A percentile compares a stretch with the other conserved stretches of the same genome.
Evolutionary conservation across 2,113 vertebrate species (phyloP).

Genomic region (Mungos mungo): DNA sequence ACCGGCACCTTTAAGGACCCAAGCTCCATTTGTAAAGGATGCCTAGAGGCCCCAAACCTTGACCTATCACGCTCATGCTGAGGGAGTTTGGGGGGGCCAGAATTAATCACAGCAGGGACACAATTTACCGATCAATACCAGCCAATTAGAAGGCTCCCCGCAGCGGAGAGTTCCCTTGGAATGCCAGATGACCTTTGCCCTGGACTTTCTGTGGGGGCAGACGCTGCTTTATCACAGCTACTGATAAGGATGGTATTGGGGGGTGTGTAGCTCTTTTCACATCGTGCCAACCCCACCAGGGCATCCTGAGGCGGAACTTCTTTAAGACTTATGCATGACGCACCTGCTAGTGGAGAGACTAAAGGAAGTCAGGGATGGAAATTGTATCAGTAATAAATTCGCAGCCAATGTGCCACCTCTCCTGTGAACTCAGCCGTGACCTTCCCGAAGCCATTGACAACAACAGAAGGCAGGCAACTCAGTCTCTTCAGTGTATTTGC

Average conservation of each 20-base stretch:
- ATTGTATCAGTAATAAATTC: conserved; percentile 46
- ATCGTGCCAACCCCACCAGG: not conserved
- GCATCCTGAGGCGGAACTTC: not conserved
- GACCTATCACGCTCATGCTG: conserved; percentile 75
- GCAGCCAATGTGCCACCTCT: not conserved
- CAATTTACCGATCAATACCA: conserved; percentile 82
- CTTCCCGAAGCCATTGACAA: conserved; percentile 14
- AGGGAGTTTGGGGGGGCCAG: conserved; percentile 56
- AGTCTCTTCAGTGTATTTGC: not conserved
- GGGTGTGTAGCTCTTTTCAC: not conserved
- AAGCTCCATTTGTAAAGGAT: conserved; percentile 74
- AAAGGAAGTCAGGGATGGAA: conserved; percentile 53
- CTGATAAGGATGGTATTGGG: conserved; percentile 50
- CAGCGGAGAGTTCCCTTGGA: conserved; percentile 67
- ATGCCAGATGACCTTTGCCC: conserved; percentile 76
- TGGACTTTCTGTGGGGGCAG: conserved; percentile 65
- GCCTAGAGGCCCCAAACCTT: conserved; percentile 74
- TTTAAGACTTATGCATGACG: conserved; percentile 33
- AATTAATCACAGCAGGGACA: conserved; percentile 84
- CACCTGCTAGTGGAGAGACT: not conserved
- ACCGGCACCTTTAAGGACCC: conserved; percentile 72
- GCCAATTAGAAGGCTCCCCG: conserved; percentile 85
- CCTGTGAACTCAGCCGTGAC: conserved; percentile 7
- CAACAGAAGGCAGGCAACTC: not conserved
- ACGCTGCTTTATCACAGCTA: conserved; percentile 52